A percentile compares a stretch with the other conserved stretches of the same genome.
phyloP scores from a whole-genome alignment of 2,888 invertebrate species.

The Trichogramma dendrolimi region DNA sequence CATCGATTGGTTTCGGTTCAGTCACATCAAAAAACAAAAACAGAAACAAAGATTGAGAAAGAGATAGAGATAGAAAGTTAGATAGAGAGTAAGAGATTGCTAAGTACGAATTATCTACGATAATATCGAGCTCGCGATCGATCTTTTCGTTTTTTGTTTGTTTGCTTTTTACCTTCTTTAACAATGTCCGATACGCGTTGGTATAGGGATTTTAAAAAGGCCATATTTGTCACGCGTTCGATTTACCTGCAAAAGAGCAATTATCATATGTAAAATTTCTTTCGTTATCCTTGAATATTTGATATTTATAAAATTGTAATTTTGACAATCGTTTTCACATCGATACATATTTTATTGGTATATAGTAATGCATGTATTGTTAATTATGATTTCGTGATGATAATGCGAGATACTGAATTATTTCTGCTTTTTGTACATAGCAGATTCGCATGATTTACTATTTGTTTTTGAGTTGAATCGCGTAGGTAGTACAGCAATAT shows the following conservation, averaged over 20 bases:
- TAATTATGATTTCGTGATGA: not conserved
- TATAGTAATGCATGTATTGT: not conserved
- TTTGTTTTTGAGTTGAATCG: not conserved
- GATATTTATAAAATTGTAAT: not conserved
- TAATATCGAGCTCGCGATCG: constrained; percentile 24
- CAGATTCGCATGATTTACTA: no score
- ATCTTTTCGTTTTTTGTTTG: constrained; percentile 10
- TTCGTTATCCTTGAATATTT: not conserved
- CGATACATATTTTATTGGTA: not conserved
- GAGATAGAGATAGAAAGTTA: not conserved
- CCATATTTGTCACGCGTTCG: constrained; percentile 34
- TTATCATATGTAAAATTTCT: not conserved
- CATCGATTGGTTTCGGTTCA: no score
- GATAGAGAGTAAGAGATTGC: constrained; percentile 2
- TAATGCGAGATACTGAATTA: no score
- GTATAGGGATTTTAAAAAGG: constrained; percentile 37
- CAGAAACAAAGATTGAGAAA: not conserved
- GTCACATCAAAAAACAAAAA: not conserved
- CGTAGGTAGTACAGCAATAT: not conserved
- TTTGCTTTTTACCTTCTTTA: constrained; percentile 34
- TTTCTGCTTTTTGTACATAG: no score
- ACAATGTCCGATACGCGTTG: constrained; percentile 37
- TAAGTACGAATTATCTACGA: constrained; percentile 15
- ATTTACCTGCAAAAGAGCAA: constrained; percentile 32
- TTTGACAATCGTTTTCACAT: not conserved